phyloP scores from a whole-genome alignment of 2,888 invertebrate genomes.

The Hirtodrosophila confusa region DNA sequence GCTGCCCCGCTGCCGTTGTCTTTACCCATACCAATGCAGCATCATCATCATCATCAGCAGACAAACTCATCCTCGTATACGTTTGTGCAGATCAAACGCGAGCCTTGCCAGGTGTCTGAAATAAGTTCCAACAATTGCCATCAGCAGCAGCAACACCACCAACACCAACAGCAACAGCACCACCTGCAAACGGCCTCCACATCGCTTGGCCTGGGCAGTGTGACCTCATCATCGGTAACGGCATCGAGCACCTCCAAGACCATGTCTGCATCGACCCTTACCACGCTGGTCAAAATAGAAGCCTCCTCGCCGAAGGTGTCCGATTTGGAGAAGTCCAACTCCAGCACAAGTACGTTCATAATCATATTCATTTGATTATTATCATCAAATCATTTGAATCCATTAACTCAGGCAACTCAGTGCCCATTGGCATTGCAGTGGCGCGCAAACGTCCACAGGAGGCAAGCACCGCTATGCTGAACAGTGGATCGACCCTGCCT shows the following conservation, averaged over 20 bases:
- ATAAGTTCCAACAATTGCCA: constrained; percentile 83
- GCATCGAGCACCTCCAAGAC: constrained; percentile 79
- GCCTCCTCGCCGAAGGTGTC: constrained; percentile 82
- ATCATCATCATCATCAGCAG: constrained; percentile 74
- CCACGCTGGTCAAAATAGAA: constrained; percentile 84
- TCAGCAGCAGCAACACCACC: constrained; percentile 51
- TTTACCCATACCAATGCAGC: constrained; percentile 34
- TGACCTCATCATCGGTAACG: constrained; percentile 67
- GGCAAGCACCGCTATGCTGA: constrained; percentile 67
- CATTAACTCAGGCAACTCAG: constrained; percentile 85
- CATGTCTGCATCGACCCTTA: constrained; percentile 81
- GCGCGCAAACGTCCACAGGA: constrained; percentile 88
- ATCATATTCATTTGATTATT: not conserved
- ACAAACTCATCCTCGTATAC: constrained; percentile 81
- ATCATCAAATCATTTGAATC: constrained; percentile 6
- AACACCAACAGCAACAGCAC: constrained; percentile 55
- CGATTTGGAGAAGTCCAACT: constrained; percentile 78
- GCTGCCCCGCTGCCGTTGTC: constrained; percentile 26
- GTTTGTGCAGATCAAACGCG: constrained; percentile 83
- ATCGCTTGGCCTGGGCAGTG: constrained; percentile 57
- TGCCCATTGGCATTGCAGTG: constrained; percentile 94
- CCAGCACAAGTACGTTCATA: constrained; percentile 67
- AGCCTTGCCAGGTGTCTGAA: constrained; percentile 84
- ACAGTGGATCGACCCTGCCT: constrained; percentile 72
- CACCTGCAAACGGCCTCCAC: constrained; percentile 64